A percentile compares a stretch with the other conserved stretches of the same genome.
Conservation (phyloP, 2,113 vertebrate genomes). For the Oreochromis tanganicae region DNA sequence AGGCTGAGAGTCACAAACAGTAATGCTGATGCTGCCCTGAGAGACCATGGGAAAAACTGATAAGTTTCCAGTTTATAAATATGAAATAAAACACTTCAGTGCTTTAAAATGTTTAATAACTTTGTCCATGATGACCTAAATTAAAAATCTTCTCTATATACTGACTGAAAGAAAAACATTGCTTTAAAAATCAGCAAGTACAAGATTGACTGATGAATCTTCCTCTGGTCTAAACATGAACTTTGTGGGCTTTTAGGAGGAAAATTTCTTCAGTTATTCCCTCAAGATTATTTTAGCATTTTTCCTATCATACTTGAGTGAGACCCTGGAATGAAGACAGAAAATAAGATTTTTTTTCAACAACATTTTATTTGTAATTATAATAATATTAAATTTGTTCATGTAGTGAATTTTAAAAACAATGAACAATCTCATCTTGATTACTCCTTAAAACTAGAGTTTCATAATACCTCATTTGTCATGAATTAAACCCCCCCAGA, state of each 20-base stretch:
- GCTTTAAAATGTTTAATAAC: not conserved
- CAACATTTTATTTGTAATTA: not conserved
- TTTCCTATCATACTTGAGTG: not conserved
- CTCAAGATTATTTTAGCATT: not conserved
- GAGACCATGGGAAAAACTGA: not conserved
- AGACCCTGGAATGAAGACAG: not conserved
- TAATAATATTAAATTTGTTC: not conserved
- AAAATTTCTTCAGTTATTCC: not conserved
- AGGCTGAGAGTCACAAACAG: not conserved
- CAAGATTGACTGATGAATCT: accelerated
- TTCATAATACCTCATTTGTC: not conserved
- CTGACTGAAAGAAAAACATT: not conserved
- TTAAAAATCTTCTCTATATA: not conserved
- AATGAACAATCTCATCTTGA: not conserved
- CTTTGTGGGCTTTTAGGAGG: not conserved
- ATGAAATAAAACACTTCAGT: not conserved
- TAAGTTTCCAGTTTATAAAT: not conserved
- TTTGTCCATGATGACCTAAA: not conserved
- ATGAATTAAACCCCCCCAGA: not conserved
- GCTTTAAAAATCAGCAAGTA: not conserved
- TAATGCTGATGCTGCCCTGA: not conserved
- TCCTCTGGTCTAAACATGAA: not conserved
- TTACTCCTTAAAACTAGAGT: not conserved
- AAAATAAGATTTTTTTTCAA: accelerated
- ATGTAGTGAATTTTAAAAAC: not conserved